Evolutionary conservation across 2,797 vertebrate genomes (phyloP).

Genomic region (Clamator glandarius): DNA sequence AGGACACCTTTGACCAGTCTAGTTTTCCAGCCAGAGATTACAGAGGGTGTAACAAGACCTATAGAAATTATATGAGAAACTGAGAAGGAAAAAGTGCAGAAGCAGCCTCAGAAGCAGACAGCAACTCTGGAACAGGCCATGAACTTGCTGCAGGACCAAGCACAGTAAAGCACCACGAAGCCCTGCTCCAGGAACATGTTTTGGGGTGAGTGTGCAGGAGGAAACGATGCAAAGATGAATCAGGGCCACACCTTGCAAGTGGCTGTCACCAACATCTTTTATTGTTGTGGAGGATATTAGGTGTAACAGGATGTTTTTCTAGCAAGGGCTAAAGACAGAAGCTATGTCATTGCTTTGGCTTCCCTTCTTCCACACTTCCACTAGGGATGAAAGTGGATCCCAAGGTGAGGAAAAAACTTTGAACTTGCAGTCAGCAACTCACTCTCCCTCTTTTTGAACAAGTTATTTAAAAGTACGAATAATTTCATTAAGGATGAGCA

Average conservation of each 20-base stretch:
- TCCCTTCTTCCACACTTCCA: constrained; percentile 34
- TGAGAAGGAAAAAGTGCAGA: not conserved
- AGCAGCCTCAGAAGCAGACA: not conserved
- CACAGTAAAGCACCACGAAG: fast-evolving
- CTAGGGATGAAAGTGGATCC: constrained; percentile 27
- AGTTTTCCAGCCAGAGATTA: not conserved
- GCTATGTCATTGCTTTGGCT: constrained; percentile 53
- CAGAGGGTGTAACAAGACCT: fast-evolving
- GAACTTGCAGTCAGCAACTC: not conserved
- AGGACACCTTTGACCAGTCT: fast-evolving
- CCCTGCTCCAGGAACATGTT: fast-evolving
- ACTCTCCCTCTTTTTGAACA: not conserved
- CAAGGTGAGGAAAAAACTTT: not conserved
- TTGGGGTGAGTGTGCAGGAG: not conserved
- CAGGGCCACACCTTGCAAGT: not conserved
- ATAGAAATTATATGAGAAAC: not conserved
- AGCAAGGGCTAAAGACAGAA: constrained; percentile 21
- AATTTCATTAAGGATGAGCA: constrained; percentile 31
- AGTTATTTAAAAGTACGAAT: constrained; percentile 25
- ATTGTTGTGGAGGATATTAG: not conserved
- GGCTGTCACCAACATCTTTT: not conserved
- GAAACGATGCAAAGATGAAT: not conserved
- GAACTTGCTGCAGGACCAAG: not conserved
- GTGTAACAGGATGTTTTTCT: constrained; percentile 47
- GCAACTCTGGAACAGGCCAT: fast-evolving